Evolutionary conservation across 2,113 vertebrate genomes (phyloP), one percentile per base, ranked within the genome.

Genomic region (Scomber colias): DNA sequence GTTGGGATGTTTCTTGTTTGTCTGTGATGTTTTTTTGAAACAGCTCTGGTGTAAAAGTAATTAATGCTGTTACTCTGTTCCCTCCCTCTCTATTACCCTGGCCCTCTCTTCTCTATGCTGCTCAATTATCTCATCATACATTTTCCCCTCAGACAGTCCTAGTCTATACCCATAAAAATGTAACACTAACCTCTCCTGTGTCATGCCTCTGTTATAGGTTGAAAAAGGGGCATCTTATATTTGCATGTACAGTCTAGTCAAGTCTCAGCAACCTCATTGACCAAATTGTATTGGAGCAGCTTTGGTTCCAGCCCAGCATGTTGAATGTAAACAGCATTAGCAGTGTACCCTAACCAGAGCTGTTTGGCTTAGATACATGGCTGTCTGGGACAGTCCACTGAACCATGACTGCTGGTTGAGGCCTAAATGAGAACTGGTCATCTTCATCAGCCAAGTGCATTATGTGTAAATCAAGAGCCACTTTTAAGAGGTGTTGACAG

Each of bases 241-340:
- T 68, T 69, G 51, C 61, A 63, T 68, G 64, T 53, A 27, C 31
- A 21, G 51, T 66, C 61, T 12, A 56, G 40, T 56, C 51, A 73
- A 65, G 69, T 63, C 54, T 75, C 44, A 14, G 57, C 13, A 71
- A 82, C 85, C 87, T 65, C 74, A 35, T 51, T 48, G 66, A 82
- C 87, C 84, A 80, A 79, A 66, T 46, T 63, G 75, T 62, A 73
- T 51, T 24, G 27, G 50, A 74, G 50, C 27, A 19, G 69, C 53
- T 82, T 78, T 71, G 68, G 69, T 66, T 83, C 16, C n/a, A 53
- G 78, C 48, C 75, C 77, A 66, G 70, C 13, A 27, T 88, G 79
- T 90, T 91, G 81, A 90, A 84, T 9, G 45, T 92, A 90, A 95
- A 94, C 88, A 91, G 88, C 75, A 83, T 92, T 84, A 87, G 87